Evolutionary conservation across 2,113 vertebrate genomes (phyloP), one percentile per base, ranked within the genome.

Genomic region (Pelobates fuscus): DNA sequence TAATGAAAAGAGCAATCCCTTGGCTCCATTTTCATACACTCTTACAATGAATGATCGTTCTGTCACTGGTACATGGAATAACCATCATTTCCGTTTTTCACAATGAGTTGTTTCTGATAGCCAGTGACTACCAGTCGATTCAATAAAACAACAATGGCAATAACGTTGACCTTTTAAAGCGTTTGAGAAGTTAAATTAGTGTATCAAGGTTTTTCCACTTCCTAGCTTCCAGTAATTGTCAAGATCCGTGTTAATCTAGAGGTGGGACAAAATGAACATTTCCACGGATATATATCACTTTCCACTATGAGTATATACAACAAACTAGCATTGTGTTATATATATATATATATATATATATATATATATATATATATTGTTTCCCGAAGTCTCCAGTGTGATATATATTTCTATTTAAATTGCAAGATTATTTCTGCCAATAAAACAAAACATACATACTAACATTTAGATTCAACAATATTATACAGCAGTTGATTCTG

Each of bases 211-310:
- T 12, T 52, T 77, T 20, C 58, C 65, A 61, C 23, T 68, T 75
- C 18, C 55, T 43, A 24, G 8, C 67, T 77, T 77, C 73, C 73
- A 61, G 73, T 61, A 77, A 77, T 77, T 77, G 73, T 77, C 43
- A 41, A 52, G 24, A 8, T 60, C 15, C 14, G 21, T 41, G 46
- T 77, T 61, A 68, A 26, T 60, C 26, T 15, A 61, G 59, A 77
- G 73, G 73, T 77, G 73, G 65, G 73, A 46, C 64, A 7, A 17
- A 15, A 29, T 23, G 20, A 32, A 52, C 2, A 8, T 5, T 1
- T 29, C 5, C 27, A 20, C n/a, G n/a, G 32, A 27, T 49, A 63
- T 30, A 8, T 30, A 17, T 21, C 30, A 26, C 25, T 25, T 59
- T 67, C 54, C 54, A 67, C 32, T 44, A 37, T n/a, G 32, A 32